These are phyloP conservation scores for Drosophila neonasuta DNA, from an alignment of 2,888 invertebrate genomes.

Conservation along the genomic window DNA sequence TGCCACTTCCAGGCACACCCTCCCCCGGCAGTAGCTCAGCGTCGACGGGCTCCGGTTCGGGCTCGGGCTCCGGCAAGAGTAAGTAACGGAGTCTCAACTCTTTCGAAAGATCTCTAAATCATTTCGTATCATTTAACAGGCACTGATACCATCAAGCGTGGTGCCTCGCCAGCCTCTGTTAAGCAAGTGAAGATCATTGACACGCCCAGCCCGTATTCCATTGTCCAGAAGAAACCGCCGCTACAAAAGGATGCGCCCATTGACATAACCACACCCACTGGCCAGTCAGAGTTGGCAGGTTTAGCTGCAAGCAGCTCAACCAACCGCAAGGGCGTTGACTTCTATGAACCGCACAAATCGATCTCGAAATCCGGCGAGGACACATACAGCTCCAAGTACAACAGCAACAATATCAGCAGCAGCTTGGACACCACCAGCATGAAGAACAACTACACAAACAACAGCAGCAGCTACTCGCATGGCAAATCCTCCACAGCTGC, in stretches of 20 bases:
- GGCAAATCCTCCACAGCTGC: conserved; percentile 58
- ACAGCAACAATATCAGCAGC: conserved; percentile 25
- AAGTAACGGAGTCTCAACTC: conserved; percentile 39
- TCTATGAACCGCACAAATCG: conserved; percentile 79
- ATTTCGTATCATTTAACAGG: conserved; percentile 58
- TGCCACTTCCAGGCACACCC: conserved; percentile 88
- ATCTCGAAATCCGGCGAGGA: conserved; percentile 69
- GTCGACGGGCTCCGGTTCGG: conserved; percentile 90
- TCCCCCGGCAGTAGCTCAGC: conserved; percentile 94
- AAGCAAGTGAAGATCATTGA: conserved; percentile 81
- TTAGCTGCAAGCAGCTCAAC: conserved; percentile 26
- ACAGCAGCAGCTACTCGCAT: conserved; percentile 46
- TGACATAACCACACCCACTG: conserved; percentile 66
- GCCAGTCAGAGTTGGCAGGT: conserved; percentile 50
- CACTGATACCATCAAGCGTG: conserved; percentile 83
- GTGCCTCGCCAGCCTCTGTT: conserved; percentile 81
- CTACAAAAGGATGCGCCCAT: conserved; percentile 70
- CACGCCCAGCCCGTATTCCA: conserved; percentile 80
- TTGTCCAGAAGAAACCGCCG: conserved; percentile 77
- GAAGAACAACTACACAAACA: conserved; percentile 60
- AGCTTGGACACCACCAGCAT: conserved; percentile 58
- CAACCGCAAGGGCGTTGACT: conserved; percentile 75
- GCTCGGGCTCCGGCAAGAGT: conserved; percentile 84
- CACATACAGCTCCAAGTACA: conserved; percentile 63
- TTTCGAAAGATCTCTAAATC: background rate